A percentile compares a stretch with the other conserved stretches of the same genome.
Conservation (phyloP, 2,113 vertebrate genomes). For the Ivindomyrus marchei region DNA sequence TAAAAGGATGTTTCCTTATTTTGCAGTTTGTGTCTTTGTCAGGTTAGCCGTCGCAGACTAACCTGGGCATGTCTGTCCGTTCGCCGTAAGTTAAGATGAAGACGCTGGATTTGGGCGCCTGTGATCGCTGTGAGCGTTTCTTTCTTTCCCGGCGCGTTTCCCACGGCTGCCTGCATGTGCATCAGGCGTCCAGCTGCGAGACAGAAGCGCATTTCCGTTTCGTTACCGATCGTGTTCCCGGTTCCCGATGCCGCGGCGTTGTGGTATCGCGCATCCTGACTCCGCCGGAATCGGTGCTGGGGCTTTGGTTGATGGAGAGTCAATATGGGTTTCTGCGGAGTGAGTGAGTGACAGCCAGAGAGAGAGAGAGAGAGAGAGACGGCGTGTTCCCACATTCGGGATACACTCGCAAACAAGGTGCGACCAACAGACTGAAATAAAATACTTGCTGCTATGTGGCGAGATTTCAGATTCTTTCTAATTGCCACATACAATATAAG, state of each 20-base stretch:
- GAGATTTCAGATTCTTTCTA: too few relatives aligned
- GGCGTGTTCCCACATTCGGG: neutral
- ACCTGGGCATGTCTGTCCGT: neutral
- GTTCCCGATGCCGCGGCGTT: neutral
- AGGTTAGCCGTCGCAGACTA: neutral
- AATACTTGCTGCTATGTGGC: neutral
- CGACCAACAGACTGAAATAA: neutral
- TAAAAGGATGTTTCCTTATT: conserved; percentile 42
- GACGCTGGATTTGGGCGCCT: neutral
- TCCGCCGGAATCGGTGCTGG: neutral
- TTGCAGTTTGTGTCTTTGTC: neutral
- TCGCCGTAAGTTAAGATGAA: neutral
- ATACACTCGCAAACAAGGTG: neutral
- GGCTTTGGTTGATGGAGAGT: neutral
- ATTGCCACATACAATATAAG: neutral
- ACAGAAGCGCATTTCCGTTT: neutral
- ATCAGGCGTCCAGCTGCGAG: neutral
- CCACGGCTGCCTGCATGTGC: neutral
- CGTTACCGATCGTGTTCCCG: neutral
- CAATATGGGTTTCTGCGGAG: too few relatives aligned
- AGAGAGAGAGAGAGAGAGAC: too few relatives aligned
- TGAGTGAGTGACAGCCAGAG: neutral
- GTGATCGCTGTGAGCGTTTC: neutral
- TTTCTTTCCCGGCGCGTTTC: neutral
- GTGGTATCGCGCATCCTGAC: neutral